Base-by-base conservation (phyloP, 1,140 invertebrate genomes). In the Formica selysi region DNA sequence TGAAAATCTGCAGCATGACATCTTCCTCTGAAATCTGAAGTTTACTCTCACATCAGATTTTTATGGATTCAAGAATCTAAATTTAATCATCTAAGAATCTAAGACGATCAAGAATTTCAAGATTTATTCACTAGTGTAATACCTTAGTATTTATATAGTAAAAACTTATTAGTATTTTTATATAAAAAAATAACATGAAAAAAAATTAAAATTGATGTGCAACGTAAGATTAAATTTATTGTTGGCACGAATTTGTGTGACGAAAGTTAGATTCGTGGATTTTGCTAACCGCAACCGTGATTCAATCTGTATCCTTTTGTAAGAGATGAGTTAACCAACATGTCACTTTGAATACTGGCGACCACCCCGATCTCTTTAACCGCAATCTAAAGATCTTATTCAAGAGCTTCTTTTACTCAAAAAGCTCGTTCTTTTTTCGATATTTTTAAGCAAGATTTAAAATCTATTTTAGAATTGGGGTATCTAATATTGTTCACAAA, bases 271-370 rank as follows among this genome's bases (percentile, higher is more conserved):
- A 44, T n/a, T 64, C 10, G 16, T 4, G 4, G 0, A 62, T 32
- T 44, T 41, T 62, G 26, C 16, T 64, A 32, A 76, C 22, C 38
- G 7, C 78, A 80, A 80, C 13, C 38, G 13, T 70, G 51, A 70
- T 3, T 70, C 32, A 51, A 79, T 16, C 29, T 4, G 7, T 13
- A 3, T 2, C 41, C 70, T 41, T 1, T 41, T 29, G 22, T 41
- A 80, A 57, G 10, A 16, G 68, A 38, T 5, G 10, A 3, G 36
- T 59, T 80, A 32, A 57, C 51, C 51, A 57, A 32, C 32, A n/a
- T 29, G 57, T 70, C 38, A 80, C 29, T 57, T 54, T 59, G 36
- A 13, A 68, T 19, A 70, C 57, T 36, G 13, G 76, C 22, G n/a
- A 54, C 5, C 62, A 41, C 16, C 16, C 26, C 26, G 11, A 22